phyloP scores from a whole-genome alignment of 2,797 vertebrate genomes.

The Sardinella longiceps region DNA sequence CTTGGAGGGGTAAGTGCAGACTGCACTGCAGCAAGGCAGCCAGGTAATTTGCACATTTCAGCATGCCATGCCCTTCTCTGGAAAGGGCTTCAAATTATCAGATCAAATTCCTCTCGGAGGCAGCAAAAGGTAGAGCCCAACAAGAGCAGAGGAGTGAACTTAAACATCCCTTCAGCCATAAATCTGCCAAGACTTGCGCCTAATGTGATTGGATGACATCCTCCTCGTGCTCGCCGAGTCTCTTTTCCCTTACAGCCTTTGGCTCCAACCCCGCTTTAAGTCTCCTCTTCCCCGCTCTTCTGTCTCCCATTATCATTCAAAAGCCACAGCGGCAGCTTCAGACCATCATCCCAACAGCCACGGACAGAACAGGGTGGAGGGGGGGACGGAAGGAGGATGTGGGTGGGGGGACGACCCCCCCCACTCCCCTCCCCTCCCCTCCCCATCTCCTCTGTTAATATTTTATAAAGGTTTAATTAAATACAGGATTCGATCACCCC shows the following conservation, averaged over 20 bases:
- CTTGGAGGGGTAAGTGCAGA: background rate
- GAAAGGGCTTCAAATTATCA: constrained; percentile 65
- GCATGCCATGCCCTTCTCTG: constrained; percentile 63
- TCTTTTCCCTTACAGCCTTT: constrained; percentile 32
- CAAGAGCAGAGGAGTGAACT: constrained; percentile 61
- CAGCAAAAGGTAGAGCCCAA: constrained; percentile 66
- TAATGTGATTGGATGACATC: constrained; percentile 70
- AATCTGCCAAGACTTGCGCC: constrained; percentile 63
- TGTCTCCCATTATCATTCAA: constrained; percentile 70
- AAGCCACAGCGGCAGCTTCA: constrained; percentile 54
- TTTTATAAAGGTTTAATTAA: constrained; percentile 83
- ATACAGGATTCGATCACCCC: constrained; percentile 77
- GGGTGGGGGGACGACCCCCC: background rate
- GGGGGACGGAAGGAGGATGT: background rate
- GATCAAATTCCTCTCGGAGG: constrained; percentile 69
- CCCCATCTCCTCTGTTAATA: constrained; percentile 74
- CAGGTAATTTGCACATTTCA: constrained; percentile 67
- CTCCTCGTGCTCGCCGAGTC: too few relatives aligned
- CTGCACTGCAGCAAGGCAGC: constrained; percentile 24
- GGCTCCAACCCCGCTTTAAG: constrained; percentile 31
- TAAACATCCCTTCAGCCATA: constrained; percentile 65
- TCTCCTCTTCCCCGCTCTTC: background rate
- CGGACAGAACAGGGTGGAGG: constrained; percentile 61
- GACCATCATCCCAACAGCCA: constrained; percentile 68
- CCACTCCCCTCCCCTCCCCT: too few relatives aligned